phyloP scores from a whole-genome alignment of 1,140 invertebrate species.

The Drosophila lacertosa region DNA sequence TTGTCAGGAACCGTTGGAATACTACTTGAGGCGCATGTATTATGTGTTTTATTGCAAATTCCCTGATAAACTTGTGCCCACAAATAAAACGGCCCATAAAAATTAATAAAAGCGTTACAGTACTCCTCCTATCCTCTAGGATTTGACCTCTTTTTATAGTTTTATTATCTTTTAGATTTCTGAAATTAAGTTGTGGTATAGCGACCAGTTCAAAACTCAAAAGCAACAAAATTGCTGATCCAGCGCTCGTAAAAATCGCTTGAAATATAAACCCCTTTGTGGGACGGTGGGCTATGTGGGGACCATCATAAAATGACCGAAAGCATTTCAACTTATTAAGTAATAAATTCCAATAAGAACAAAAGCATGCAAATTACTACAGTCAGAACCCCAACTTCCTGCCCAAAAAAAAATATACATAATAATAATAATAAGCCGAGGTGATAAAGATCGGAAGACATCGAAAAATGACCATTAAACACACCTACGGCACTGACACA shows the following conservation, averaged over 20 bases:
- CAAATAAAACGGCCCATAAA: constrained; percentile 69
- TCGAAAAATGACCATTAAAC: constrained; percentile 81
- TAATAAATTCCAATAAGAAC: constrained; percentile 81
- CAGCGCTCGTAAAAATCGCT: constrained; percentile 69
- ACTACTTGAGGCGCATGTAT: constrained; percentile 48
- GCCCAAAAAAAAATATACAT: constrained; percentile 48
- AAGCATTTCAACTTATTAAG: constrained; percentile 76
- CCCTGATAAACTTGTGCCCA: constrained; percentile 43
- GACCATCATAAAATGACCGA: constrained; percentile 36
- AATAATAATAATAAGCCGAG: constrained; percentile 71
- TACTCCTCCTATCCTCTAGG: neutral
- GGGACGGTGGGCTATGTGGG: neutral
- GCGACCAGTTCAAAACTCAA: constrained; percentile 59
- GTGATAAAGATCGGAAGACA: constrained; percentile 80
- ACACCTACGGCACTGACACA: constrained; percentile 60
- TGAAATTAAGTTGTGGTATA: constrained; percentile 15
- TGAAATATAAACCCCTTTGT: constrained; percentile 1
- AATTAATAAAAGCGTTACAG: constrained; percentile 70
- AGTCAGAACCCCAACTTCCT: neutral
- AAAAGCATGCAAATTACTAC: constrained; percentile 50
- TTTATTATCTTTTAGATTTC: constrained; percentile 70
- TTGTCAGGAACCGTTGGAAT: constrained; percentile 50
- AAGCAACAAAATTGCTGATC: constrained; percentile 62
- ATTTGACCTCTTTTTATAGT: constrained; percentile 65
- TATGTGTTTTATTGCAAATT: constrained; percentile 71